Conservation (phyloP, 2,797 vertebrate species). For the Danio choprae region DNA sequence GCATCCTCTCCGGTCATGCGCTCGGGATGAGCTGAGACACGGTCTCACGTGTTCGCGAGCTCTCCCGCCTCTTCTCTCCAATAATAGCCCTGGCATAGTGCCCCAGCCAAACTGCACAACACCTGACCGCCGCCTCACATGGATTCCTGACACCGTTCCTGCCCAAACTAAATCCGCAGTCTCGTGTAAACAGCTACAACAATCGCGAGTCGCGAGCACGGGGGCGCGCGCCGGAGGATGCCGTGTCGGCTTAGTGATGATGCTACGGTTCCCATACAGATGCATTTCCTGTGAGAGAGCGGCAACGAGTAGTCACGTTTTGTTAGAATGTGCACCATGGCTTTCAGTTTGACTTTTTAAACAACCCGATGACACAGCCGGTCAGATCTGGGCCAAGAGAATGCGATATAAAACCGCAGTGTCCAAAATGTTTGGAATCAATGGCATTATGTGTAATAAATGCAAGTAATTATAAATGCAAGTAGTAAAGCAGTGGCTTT, state of each 20-base stretch:
- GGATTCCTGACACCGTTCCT: constrained; percentile 79
- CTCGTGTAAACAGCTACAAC: constrained; percentile 69
- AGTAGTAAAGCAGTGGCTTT: background rate
- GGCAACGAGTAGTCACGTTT: constrained; percentile 70
- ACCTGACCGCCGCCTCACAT: constrained; percentile 85
- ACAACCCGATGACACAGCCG: background rate
- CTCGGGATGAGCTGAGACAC: constrained; percentile 73
- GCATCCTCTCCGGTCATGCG: constrained; percentile 69
- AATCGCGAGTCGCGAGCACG: constrained; percentile 62
- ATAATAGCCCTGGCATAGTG: constrained; percentile 80
- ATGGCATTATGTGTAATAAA: background rate
- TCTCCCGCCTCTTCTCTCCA: constrained; percentile 78
- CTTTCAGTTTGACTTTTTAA: constrained; percentile 33
- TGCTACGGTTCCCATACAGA: constrained; percentile 18
- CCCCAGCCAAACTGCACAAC: constrained; percentile 75
- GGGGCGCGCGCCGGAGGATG: constrained; percentile 50
- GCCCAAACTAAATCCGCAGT: constrained; percentile 73
- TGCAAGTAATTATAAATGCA: too few species aligned
- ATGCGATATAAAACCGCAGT: background rate
- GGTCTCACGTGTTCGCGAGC: constrained; percentile 79
- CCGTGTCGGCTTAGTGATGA: constrained; percentile 40
- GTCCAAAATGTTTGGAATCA: background rate
- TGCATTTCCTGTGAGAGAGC: constrained; percentile 40
- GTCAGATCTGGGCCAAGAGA: constrained; percentile 3
- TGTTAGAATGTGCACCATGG: constrained; percentile 53